These are phyloP conservation scores for Phacellophora camtschatica DNA, from an alignment of 30 jellyfish, hydroid and myxozoan species.

Conservation along the genomic window DNA sequence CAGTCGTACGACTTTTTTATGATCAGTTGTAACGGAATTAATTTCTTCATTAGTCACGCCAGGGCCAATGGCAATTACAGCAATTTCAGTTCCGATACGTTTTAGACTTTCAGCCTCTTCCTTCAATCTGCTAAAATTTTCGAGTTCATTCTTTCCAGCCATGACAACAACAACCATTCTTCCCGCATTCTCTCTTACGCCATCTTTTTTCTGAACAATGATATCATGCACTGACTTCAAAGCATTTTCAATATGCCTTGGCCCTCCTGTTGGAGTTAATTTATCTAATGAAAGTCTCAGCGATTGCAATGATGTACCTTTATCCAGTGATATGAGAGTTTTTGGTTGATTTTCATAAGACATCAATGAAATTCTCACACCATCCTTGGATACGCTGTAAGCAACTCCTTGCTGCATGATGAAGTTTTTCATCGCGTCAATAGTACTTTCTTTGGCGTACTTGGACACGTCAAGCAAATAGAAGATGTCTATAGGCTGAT, in stretches of 20 bases:
- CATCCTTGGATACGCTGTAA: not conserved
- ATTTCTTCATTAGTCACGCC: slow-evolving; percentile 8
- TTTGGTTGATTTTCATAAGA: slow-evolving; percentile 1
- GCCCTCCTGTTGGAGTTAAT: not conserved
- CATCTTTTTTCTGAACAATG: not conserved
- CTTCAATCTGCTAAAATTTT: not conserved
- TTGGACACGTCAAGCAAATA: slow-evolving; percentile 51
- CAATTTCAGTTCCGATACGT: not conserved
- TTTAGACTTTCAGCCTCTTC: not conserved
- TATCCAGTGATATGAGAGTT: not conserved
- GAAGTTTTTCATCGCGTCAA: slow-evolving; percentile 10
- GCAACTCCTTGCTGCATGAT: not conserved
- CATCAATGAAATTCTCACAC: not conserved
- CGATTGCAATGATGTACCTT: not conserved
- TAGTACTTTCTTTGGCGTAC: not conserved
- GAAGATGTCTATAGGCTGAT: slow-evolving; percentile 17
- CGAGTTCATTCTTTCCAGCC: not conserved
- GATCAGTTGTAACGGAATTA: not conserved
- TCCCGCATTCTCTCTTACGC: not conserved
- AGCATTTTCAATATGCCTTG: not conserved
- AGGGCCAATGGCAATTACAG: slow-evolving; percentile 52
- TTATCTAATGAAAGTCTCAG: not conserved
- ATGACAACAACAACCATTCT: slow-evolving; percentile 26
- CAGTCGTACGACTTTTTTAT: not conserved
- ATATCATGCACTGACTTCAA: not conserved